phyloP scores from a whole-genome alignment of 64 coral and sea anemone genomes.

The Exaiptasia diaphana region DNA sequence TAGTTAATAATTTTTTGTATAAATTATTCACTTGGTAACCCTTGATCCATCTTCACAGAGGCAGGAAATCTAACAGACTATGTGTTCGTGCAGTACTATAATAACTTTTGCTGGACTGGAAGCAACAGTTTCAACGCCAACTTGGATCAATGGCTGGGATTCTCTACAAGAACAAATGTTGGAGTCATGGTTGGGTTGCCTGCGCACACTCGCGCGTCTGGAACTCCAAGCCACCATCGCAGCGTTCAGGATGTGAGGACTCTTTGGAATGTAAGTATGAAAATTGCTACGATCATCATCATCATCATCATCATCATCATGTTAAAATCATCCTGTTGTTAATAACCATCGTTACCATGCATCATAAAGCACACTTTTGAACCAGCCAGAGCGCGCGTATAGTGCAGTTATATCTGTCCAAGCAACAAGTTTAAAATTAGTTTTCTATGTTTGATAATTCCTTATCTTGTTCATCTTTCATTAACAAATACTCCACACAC shows the following conservation, averaged over 20 bases:
- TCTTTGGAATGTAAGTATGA: constrained; percentile 50
- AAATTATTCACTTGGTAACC: neutral
- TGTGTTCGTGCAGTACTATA: constrained; percentile 69
- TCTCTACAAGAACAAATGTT: constrained; percentile 37
- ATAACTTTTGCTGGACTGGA: constrained; percentile 65
- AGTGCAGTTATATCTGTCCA: no score
- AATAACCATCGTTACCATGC: no score
- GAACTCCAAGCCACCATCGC: constrained; percentile 29
- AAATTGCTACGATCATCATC: no score
- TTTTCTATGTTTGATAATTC: no score
- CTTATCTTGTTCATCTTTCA: no score
- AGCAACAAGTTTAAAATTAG: no score
- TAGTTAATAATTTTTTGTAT: neutral
- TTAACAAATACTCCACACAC: no score
- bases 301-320: no score
- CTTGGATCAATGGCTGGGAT: constrained; percentile 54
- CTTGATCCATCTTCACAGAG: neutral
- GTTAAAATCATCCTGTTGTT: no score
- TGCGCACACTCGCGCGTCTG: constrained; percentile 14
- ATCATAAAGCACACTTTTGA: no score
- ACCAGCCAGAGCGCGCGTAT: no score
- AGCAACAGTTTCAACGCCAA: constrained; percentile 5
- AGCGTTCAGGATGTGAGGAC: constrained; percentile 34
- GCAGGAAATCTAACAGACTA: constrained; percentile 61
- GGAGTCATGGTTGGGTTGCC: constrained; percentile 65